Base-by-base conservation (phyloP, 2,797 vertebrate genomes). In the Sebastolobus alascanus region DNA sequence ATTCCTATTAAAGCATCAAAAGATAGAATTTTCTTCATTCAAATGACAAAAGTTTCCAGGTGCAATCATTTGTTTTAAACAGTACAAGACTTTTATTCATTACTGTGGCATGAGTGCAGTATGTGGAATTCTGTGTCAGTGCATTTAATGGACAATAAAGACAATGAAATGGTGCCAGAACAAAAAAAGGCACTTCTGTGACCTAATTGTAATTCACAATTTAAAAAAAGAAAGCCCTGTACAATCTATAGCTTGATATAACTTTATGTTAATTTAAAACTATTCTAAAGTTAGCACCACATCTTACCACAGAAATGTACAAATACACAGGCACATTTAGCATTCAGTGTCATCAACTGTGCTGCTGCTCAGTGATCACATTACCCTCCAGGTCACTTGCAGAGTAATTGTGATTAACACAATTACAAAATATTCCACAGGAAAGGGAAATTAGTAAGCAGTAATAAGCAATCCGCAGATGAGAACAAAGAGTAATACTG, bases 51-150 rank as follows among this genome's bases (percentile, higher is more conserved):
- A 64, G 11, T 8, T 77, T 84, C 81, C 75, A 73, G 20, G 46
- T 65, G 38, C 50, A 79, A 10, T 31, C 0, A 6, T 60, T 89
- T 54, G 29, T 75, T 93, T 86, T 68, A 78, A 65, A 88, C 75
- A 90, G 74, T 75, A 79, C 37, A 84, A 87, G 75, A 83, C 75
- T 90, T 95, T 94, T 93, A 93, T 94, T 95, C 67, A 90, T 91
- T 56, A 82, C 84, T 84, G 84, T 91, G 68, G 79, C 68, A 74
- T 13, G 84, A 93, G 85, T 90, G 91, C 89, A 93, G 79, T 71
- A 75, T 75, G 74, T 81, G 46, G 22, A 87, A 85, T 58, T 87
- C 60, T 82, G 64, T 89, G 78, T 92, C 92, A 94, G 92, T 94
- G 93, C 93, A 92, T 91, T 92, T 73, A 84, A 88, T 54, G 40